Base-by-base conservation (phyloP, 1,140 invertebrate genomes). In the Drosophila baimaii region DNA sequence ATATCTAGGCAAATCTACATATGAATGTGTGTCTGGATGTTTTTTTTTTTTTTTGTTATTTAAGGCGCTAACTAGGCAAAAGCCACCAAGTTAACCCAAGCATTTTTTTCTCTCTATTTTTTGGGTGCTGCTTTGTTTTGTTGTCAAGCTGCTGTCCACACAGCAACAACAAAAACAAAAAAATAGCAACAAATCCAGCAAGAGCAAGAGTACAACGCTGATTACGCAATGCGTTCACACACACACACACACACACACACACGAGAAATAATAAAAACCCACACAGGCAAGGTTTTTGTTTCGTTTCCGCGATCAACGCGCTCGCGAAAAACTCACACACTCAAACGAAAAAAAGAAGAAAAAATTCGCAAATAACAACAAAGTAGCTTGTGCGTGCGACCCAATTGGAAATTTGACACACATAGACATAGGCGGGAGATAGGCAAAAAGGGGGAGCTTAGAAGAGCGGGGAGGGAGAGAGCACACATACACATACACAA, bases 151-250 rank as follows among this genome's bases (percentile, higher is more conserved):
- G 68, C 51, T 70, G 65, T 57, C 41, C 49, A 43, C 63, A 52
- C 43, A 61, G 2, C 46, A 33, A 58, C 23, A 44, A 59, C 19
- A 39, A 44, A 46, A 27, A 55, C 29, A 31, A 57, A 46, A 44
- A 56, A 57, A 44, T 47, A 55, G 39, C 71, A 72, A 55, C 66
- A 63, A 63, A 51, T 51, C 39, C 31, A 72, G 37, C 41, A 56
- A 74, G 31, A 59, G 44, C 68, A 51, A 75, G 52, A 70, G 68
- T 71, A 83, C 80, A 79, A 58, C 81, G 64, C 31, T 54, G 81
- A 90, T 90, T 90, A 90, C 88, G 88, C 88, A 90, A 90, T 90
- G 88, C 86, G 88, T 90, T 90, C 77, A 35, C 33, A 74, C 15
- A 75, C 17, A 74, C 19, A 69, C 46, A 63, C 15, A 37, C 41